Evolutionary conservation across 2,797 vertebrate species (phyloP), one percentile per base, ranked within the genome.

Genomic region (Erethizon dorsatum): DNA sequence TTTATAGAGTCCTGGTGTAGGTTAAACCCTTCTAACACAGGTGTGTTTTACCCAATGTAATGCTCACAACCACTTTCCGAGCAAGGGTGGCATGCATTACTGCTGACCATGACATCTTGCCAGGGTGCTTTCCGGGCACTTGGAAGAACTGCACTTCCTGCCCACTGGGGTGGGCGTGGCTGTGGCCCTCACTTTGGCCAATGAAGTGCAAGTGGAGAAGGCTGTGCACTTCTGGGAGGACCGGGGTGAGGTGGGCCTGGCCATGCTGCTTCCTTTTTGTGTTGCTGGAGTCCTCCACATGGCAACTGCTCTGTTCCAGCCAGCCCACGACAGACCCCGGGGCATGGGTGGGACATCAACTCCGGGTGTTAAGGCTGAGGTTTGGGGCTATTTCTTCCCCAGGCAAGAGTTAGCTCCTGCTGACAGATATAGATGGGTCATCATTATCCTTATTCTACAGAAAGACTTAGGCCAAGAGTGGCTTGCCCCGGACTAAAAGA

Each of bases 321-420:
- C 37, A 20, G 18, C 9, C 2, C 22, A 2, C 0, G 37, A 33
- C 1, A 5, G 73, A 71, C 61, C 8, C 6, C 0, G 9, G 26
- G 67, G 26, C 59, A 17, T 5, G 31, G 47, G 2, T 10, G 11
- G 22, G 6, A 82, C 45, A n/a, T 1, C 83, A 28, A 10, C 59
- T 59, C 37, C 4, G 10, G 7, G 8, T 77, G n/a, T 13, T 20
- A 50, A 67, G 33, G 59, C 87, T 52, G 57, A 90, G 54, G 22
- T 31, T 22, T n/a, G 56, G 73, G 80, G n/a, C 2, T 5, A 17
- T 24, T 41, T 79, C 86, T 56, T 65, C 45, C 10, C 11, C 20
- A 18, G 59, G 65, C 41, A 54, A 6, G 41, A 22, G 67, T 75
- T n/a, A 33, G 67, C 50, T 12, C 54, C 5, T 28, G 47, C 83